These are phyloP conservation scores for Rhynchomys soricoides DNA, from an alignment of 2,113 vertebrate genomes.

Conservation along the genomic window DNA sequence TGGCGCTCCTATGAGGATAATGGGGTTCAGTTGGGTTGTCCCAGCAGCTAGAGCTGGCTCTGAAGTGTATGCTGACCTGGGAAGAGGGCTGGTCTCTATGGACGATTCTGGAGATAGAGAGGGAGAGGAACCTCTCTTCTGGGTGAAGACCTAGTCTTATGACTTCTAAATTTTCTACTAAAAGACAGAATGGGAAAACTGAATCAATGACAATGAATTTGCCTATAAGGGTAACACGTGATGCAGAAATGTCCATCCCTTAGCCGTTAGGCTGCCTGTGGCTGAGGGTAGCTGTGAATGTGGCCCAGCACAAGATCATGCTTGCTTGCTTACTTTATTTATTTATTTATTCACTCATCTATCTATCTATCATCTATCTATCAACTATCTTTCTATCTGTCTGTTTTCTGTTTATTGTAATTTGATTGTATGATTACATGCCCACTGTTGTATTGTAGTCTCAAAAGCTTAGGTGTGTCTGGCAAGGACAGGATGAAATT, in stretches of 20 bases:
- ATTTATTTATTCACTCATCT: too few relatives aligned
- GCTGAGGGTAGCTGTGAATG: background rate
- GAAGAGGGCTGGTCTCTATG: background rate
- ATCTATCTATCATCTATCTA: too few relatives aligned
- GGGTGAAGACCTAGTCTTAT: background rate
- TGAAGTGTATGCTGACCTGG: background rate
- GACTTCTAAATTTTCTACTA: background rate
- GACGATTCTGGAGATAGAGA: background rate
- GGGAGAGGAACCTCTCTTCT: background rate
- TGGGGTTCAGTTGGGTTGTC: background rate
- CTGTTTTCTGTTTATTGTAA: too few relatives aligned
- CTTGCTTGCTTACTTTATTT: too few relatives aligned
- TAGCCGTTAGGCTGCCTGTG: background rate
- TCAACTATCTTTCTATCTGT: too few relatives aligned
- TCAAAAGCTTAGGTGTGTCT: background rate
- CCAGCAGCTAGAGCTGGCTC: background rate
- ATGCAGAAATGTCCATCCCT: too few relatives aligned
- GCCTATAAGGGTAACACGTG: background rate
- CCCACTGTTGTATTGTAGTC: background rate
- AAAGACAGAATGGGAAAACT: background rate
- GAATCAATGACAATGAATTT: background rate
- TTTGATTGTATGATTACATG: background rate
- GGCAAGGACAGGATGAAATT: background rate
- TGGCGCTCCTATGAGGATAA: accelerated
- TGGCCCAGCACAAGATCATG: background rate